Conservation (phyloP, 2,888 invertebrate species). For the Sceliomorpha sp. region DNA sequence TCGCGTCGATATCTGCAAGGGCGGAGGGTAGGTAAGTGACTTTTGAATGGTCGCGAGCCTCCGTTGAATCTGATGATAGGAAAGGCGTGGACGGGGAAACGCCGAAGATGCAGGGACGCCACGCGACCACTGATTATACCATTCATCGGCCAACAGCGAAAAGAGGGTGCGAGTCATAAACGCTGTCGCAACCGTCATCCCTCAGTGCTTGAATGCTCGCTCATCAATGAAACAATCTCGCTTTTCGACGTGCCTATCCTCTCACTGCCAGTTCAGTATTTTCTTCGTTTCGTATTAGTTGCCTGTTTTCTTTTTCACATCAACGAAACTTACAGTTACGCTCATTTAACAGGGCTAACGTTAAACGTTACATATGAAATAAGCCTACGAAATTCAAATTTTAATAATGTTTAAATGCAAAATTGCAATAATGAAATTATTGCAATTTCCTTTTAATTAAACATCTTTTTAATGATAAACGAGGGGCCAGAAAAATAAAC, state of each 20-base stretch:
- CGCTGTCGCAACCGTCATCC: constrained; percentile 67
- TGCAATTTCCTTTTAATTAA: too few species aligned
- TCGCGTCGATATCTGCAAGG: constrained; percentile 49
- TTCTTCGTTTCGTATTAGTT: constrained; percentile 46
- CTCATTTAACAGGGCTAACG: too few species aligned
- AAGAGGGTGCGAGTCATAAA: constrained; percentile 77
- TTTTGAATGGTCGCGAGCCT: constrained; percentile 64
- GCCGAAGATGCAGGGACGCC: constrained; percentile 68
- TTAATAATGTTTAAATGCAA: too few species aligned
- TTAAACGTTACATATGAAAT: too few species aligned
- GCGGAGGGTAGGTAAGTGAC: constrained; percentile 60
- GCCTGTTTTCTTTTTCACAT: constrained; percentile 35
- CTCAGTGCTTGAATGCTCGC: constrained; percentile 77
- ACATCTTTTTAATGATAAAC: too few species aligned
- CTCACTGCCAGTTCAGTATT: constrained; percentile 46
- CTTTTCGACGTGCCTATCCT: constrained; percentile 54
- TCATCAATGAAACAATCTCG: constrained; percentile 78
- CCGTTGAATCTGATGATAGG: constrained; percentile 62
- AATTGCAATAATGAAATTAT: too few species aligned
- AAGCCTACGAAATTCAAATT: too few species aligned
- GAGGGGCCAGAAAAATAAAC: too few species aligned
- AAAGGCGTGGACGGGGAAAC: constrained; percentile 63
- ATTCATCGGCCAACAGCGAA: constrained; percentile 76
- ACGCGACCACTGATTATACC: constrained; percentile 80
- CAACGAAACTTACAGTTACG: too few species aligned